Percentiles rank a stretch among this genome's conserved stretches.
phyloP scores from a whole-genome alignment of 2,888 invertebrate species.

The Acanthosoma haemorrhoidale region DNA sequence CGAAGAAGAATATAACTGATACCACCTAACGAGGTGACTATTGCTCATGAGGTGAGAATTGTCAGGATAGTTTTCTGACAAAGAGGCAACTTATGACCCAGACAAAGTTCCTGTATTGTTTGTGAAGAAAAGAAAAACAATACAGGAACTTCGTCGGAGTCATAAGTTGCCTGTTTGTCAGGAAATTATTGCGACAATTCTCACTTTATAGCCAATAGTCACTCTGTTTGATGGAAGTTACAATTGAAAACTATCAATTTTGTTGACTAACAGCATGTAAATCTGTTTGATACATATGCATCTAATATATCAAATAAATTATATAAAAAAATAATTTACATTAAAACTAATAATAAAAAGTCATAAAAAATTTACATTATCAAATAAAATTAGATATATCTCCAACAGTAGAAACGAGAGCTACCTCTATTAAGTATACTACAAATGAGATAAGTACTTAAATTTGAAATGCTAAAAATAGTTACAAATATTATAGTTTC shows the following conservation, averaged over 20 bases:
- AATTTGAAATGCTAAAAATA: not conserved
- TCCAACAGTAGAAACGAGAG: not conserved
- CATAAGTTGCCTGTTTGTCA: no score
- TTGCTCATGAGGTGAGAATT: no score
- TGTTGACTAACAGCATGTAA: not conserved
- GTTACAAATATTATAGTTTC: not conserved
- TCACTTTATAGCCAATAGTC: no score
- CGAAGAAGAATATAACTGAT: no score
- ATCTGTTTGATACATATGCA: not conserved
- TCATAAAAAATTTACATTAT: constrained; percentile 21
- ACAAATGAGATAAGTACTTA: constrained; percentile 13
- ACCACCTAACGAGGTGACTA: no score
- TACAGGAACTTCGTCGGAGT: no score
- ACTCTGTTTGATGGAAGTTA: no score
- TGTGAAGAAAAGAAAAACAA: no score
- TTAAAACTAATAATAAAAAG: constrained; percentile 25
- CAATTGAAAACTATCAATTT: not conserved
- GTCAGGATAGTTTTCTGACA: no score
- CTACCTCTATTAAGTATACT: constrained; percentile 5
- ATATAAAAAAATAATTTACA: constrained; percentile 19
- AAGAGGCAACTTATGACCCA: no score
- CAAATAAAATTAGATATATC: constrained; percentile 10
- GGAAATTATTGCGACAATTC: no score
- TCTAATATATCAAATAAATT: constrained; percentile 9
- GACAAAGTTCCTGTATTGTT: no score